Base-by-base conservation (phyloP, 2,797 vertebrate genomes). In the Sandelia bainsii region DNA sequence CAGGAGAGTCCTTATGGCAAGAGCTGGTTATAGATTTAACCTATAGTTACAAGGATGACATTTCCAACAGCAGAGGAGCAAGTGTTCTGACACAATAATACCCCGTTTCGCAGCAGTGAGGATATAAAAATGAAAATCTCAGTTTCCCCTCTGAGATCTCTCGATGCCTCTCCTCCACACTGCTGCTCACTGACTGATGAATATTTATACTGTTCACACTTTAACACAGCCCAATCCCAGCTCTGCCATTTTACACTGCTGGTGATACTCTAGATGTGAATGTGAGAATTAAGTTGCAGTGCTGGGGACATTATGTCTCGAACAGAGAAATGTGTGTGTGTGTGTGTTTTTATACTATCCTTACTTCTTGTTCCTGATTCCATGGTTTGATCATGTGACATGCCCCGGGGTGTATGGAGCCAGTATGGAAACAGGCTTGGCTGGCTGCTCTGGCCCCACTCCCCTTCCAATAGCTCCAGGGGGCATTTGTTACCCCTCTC, bases 131-230 rank as follows among this genome's bases (percentile, higher is more conserved):
- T 71, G 51, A 53, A 77, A 79, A 73, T 75, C 83, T 84, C 59
- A 34, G 64, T 54, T 62, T 25, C 72, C 68, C 81, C 82, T 80
- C 51, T 49, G 86, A 89, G 86, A 87, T 79, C 77, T 49, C 72
- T 52, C 45, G 20, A 44, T 62, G 72, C 82, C 45, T 81, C 65
- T 80, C 73, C 72, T 77, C 61, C 73, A 81, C 72, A 62, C 83
- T 56, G 77, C 72, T 61, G 71, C 81, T 84, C 72, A 29, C 73
- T 23, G 67, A 50, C 80, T 84, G 81, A 87, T 91, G 83, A 90
- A 90, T 92, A 92, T 92, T 91, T 77, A 90, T 88, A 64, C 49
- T 20, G 64, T 83, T 90, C 87, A 85, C 83, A 87, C 84, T 85
- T 80, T 52, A 87, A 69, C 73, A 72, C 77, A 71, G 69, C 64